phyloP scores from a whole-genome alignment of 2,113 vertebrate species.

The Nesogale talazaci region DNA sequence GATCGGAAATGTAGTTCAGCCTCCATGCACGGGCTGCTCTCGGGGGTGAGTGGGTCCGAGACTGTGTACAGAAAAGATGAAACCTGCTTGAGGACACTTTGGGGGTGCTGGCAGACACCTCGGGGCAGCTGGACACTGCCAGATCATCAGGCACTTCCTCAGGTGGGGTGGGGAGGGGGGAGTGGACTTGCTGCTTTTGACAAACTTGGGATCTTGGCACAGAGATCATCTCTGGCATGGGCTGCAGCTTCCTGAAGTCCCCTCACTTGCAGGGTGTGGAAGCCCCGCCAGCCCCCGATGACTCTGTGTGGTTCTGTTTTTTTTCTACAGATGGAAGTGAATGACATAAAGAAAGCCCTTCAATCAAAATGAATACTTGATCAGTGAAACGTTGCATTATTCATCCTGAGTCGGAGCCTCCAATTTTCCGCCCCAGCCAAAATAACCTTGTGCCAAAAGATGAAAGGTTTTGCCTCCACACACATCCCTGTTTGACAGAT shows the following conservation, averaged over 20 bases:
- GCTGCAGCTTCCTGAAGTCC: neutral
- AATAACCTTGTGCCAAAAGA: conserved; percentile 97
- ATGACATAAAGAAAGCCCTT: conserved; percentile 98
- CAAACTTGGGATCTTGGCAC: neutral
- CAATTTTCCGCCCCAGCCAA: conserved; percentile 89
- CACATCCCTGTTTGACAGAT: conserved; percentile 87
- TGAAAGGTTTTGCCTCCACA: conserved; percentile 89
- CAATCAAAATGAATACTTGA: conserved; percentile 92
- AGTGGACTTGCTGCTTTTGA: neutral
- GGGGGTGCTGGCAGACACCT: neutral
- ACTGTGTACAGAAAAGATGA: neutral
- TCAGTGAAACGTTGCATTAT: conserved; percentile 85
- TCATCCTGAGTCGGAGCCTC: conserved; percentile 87
- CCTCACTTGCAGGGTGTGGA: conserved; percentile 24
- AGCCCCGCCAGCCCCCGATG: conserved; percentile 3
- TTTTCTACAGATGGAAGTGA: conserved; percentile 94
- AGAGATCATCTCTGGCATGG: neutral
- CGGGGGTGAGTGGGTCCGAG: neutral
- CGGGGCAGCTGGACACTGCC: neutral
- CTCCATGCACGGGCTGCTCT: neutral
- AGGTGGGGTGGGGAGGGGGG: neutral
- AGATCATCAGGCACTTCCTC: neutral
- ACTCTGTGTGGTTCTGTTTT: conserved; percentile 51
- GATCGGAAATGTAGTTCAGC: neutral
- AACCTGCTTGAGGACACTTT: neutral